Conservation (phyloP, 2,797 vertebrate genomes). For the Myripristis murdjan region DNA sequence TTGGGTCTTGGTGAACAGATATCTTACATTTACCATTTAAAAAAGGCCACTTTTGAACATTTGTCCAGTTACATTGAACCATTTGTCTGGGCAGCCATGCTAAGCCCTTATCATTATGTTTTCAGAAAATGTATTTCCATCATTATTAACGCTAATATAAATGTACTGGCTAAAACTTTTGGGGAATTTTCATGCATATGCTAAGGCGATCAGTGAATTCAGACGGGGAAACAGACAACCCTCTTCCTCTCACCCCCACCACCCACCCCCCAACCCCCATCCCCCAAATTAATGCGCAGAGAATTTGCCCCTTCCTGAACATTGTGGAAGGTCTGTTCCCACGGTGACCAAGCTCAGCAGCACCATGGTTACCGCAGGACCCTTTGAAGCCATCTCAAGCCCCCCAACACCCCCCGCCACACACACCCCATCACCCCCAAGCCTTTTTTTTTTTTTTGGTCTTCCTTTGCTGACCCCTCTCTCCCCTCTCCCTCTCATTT, state of each 20-base stretch:
- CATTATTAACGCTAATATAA: too few relatives aligned
- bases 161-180: too few relatives aligned
- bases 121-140: too few relatives aligned
- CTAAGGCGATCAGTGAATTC: slow-evolving; percentile 17
- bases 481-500: slow-evolving; percentile 30
- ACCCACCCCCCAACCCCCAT: slow-evolving; percentile 7
- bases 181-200: background rate
- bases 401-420: background rate
- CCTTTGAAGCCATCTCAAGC: slow-evolving; percentile 66
- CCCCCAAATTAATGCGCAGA: slow-evolving; percentile 28
- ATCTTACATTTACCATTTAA: too few relatives aligned
- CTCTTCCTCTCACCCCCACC: too few relatives aligned
- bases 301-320: slow-evolving; percentile 40
- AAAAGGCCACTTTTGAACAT: too few relatives aligned
- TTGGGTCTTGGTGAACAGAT: too few relatives aligned
- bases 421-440: background rate
- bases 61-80: too few relatives aligned
- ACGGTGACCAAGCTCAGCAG: slow-evolving; percentile 71
- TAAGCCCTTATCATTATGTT: too few relatives aligned
- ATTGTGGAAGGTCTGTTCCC: slow-evolving; percentile 72
- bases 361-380: slow-evolving; percentile 75
- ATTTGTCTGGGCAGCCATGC: too few relatives aligned
- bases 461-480: slow-evolving; percentile 32
- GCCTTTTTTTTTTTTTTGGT: slow-evolving; percentile 28
- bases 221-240: background rate